Evolutionary conservation across 2,113 vertebrate species (phyloP), one percentile per base, ranked within the genome.

Genomic region (Castor canadensis): DNA sequence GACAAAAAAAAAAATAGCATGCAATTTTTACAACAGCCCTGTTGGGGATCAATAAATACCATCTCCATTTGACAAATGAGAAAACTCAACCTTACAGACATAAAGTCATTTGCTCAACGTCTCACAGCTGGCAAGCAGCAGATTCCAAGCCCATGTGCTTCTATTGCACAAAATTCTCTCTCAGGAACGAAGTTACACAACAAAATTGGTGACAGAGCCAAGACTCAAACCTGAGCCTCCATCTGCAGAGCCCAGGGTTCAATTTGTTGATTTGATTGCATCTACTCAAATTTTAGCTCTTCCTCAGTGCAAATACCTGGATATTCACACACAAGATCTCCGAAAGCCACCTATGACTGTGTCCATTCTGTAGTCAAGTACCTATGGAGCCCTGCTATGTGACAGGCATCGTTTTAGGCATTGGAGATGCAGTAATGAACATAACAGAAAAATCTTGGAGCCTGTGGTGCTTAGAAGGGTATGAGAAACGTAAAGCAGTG

Each of bases 1-100:
- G 80, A 91, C 13, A 85, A 52, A 87, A 32, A 85, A 96, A 84
- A 60, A 69, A 49, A 75, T 38, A 89, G 40, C 54, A 73, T 94
- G 16, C 56, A 56, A 22, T 89, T 83, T 84, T 91, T 71, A 85
- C 30, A 85, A 58, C 8, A 82, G 69, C n/a, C 49, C 28, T 30
- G 28, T n/a, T 84, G 26, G 35, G 49, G 49, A 58, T 73, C 75
- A 87, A 17, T 91, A 79, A 52, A 56, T 52, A 92, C 22, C 66
- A 69, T 38, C 43, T 87, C 52, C 52, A 35, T 77, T 56, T 93
- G 73, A 93, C 75, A 95, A 89, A 89, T 40, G 40, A 93, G 17
- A 28, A 56, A 94, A 89, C 32, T 58, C 79, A 93, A 52, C 19
- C 66, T 84, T 71, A 43, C 22, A 75, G 43, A 95, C 6, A 13